phyloP scores from a whole-genome alignment of 2,113 vertebrate genomes.

The Meriones unguiculatus region DNA sequence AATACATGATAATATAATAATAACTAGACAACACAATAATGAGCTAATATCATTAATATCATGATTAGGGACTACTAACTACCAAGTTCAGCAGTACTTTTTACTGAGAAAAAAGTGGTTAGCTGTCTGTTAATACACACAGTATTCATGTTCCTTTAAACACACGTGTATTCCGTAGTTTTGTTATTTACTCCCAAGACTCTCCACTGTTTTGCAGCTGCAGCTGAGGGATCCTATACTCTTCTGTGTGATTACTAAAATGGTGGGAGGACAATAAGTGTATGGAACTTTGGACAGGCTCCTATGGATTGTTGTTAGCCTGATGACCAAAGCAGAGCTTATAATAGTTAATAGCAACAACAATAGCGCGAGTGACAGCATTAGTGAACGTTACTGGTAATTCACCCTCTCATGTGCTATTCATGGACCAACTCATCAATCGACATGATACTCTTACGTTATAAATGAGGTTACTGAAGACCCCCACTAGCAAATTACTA shows the following conservation, averaged over 20 bases:
- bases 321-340: background rate
- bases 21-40: background rate
- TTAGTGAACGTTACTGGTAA: background rate
- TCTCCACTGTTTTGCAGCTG: background rate
- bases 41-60: background rate
- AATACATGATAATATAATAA: background rate
- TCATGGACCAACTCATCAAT: background rate
- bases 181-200: background rate
- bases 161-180: background rate
- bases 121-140: background rate
- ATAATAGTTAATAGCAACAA: background rate
- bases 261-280: background rate
- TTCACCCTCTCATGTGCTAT: background rate
- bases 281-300: background rate
- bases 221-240: background rate
- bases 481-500: background rate
- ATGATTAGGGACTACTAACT: background rate
- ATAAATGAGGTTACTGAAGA: background rate
- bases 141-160: background rate
- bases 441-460: background rate
- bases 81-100: background rate
- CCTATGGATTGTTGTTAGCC: background rate
- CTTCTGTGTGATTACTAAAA: background rate
- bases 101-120: constrained; percentile 2
- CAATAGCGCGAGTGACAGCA: background rate